These are phyloP conservation scores for Oceanites oceanicus DNA, from an alignment of 2,113 vertebrate species.

Conservation along the genomic window DNA sequence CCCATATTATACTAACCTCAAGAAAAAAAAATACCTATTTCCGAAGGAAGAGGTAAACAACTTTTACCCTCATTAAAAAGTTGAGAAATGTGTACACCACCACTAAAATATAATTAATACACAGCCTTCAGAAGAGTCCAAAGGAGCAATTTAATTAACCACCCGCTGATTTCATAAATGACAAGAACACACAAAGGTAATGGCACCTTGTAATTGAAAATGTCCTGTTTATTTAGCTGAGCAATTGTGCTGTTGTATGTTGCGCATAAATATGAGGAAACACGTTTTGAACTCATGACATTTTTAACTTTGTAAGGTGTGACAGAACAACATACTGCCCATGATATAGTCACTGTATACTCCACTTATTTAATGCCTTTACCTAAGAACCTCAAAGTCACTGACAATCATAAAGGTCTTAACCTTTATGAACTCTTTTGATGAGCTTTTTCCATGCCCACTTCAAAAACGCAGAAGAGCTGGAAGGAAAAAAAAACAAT, in stretches of 20 bases:
- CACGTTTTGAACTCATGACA: not conserved
- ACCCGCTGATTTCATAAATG: constrained; percentile 50
- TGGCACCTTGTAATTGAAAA: constrained; percentile 60
- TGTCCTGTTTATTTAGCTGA: constrained; percentile 49
- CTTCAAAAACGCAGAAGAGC: not conserved
- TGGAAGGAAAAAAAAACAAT: not conserved
- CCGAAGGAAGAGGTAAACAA: constrained; percentile 19
- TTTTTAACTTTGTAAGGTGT: not conserved
- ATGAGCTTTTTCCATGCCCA: not conserved
- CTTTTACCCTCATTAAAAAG: constrained; percentile 26
- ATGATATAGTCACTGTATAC: not conserved
- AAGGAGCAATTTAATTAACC: constrained; percentile 65
- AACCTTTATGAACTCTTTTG: not conserved
- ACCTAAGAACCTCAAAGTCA: not conserved
- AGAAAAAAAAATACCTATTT: not conserved
- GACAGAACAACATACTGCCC: not conserved
- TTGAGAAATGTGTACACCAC: constrained; percentile 22
- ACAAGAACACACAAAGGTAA: constrained; percentile 60
- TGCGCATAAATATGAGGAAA: constrained; percentile 26
- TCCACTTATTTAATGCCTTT: not conserved
- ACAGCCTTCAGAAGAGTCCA: constrained; percentile 44
- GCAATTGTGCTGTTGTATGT: not conserved
- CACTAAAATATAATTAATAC: constrained; percentile 53
- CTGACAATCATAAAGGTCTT: not conserved
- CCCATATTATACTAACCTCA: not conserved